A percentile compares a stretch with the other conserved stretches of the same genome.
Evolutionary conservation across 2,888 invertebrate species (phyloP).

Genomic region (Cacoxenus indagator): DNA sequence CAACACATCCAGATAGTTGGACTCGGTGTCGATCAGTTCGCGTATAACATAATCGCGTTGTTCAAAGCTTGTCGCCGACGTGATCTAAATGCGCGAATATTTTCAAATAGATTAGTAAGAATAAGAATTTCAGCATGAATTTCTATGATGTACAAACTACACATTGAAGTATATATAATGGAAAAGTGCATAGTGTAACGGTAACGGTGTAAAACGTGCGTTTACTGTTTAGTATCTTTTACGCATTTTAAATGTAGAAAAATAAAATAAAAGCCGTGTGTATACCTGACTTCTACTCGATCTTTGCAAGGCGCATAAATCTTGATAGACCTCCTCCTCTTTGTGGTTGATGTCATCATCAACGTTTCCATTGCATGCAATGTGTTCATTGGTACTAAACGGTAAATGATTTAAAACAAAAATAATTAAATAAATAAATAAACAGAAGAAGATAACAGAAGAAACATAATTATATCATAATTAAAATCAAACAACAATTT

Average conservation of each 20-base stretch:
- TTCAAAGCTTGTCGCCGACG: slow-evolving; percentile 76
- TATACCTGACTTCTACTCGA: slow-evolving; percentile 73
- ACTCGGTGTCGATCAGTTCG: slow-evolving; percentile 96
- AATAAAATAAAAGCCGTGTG: too few relatives aligned
- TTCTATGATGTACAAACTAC: too few relatives aligned
- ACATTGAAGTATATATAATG: too few relatives aligned
- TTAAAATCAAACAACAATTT: slow-evolving; percentile 27
- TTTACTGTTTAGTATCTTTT: too few relatives aligned
- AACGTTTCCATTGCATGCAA: slow-evolving; percentile 70
- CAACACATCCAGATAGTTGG: slow-evolving; percentile 95
- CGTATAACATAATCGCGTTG: slow-evolving; percentile 94
- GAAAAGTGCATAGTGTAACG: too few relatives aligned
- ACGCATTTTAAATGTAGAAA: slow-evolving; percentile 23
- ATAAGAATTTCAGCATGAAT: too few relatives aligned
- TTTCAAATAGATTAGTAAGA: too few relatives aligned
- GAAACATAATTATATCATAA: neutral
- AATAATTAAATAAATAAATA: slow-evolving; percentile 37
- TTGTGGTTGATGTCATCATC: slow-evolving; percentile 72
- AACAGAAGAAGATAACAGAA: slow-evolving; percentile 22
- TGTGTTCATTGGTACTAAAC: slow-evolving; percentile 74
- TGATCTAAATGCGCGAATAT: slow-evolving; percentile 58
- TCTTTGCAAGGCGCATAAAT: slow-evolving; percentile 84
- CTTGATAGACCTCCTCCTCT: slow-evolving; percentile 95
- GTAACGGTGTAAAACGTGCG: too few relatives aligned
- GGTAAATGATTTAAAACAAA: slow-evolving; percentile 36